Evolutionary conservation across 1,140 invertebrate species (phyloP).

Genomic region (Macrobrachium nipponense): DNA sequence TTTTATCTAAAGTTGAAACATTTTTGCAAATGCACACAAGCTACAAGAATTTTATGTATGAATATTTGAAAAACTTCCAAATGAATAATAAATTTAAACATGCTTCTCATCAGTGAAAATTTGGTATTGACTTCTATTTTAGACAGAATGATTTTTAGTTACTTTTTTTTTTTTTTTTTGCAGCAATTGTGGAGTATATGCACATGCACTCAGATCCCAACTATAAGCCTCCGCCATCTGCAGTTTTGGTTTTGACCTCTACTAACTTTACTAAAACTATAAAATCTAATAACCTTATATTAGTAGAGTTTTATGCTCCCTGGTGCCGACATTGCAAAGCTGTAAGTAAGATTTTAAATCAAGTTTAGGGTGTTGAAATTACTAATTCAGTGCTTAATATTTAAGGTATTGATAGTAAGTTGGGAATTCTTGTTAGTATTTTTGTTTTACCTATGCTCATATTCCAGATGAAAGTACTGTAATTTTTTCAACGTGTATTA

Average conservation of each 20-base stretch:
- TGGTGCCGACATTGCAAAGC: constrained; percentile 70
- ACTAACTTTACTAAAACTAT: constrained; percentile 73
- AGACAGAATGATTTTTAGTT: neutral
- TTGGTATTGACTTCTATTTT: neutral
- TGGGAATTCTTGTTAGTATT: too few species aligned
- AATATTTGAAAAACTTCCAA: too few species aligned
- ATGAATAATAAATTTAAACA: neutral
- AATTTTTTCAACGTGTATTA: too few species aligned
- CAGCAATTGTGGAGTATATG: constrained; percentile 73
- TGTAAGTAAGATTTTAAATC: constrained; percentile 28
- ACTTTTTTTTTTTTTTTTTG: constrained; percentile 6
- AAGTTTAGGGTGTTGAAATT: neutral
- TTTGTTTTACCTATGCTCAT: too few species aligned
- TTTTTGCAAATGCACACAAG: too few species aligned
- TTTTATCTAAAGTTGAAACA: too few species aligned
- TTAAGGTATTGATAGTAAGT: constrained; percentile 65
- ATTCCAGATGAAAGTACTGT: too few species aligned
- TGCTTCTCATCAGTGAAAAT: neutral
- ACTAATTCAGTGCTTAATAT: constrained; percentile 68
- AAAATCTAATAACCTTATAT: constrained; percentile 70
- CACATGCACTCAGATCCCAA: constrained; percentile 69
- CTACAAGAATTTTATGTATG: too few species aligned
- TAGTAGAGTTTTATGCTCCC: constrained; percentile 77
- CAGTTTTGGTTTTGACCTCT: constrained; percentile 72
- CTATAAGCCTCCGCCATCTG: constrained; percentile 73